Conservation (phyloP, 2,797 vertebrate species). For the Alexandromys oeconomus region DNA sequence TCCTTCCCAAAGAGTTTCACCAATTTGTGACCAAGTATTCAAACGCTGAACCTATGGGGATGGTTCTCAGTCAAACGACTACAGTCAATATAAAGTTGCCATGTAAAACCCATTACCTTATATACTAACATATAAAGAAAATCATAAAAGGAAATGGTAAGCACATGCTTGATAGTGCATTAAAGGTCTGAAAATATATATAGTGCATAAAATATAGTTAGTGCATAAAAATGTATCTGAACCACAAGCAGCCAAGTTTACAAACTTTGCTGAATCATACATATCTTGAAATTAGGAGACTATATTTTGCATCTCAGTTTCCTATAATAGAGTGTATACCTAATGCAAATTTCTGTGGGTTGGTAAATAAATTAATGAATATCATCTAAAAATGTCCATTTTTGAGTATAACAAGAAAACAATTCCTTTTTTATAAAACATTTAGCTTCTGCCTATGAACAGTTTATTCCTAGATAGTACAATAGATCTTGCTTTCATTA, state of each 20-base stretch:
- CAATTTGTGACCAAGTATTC: background rate
- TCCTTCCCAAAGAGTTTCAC: background rate
- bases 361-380: constrained; percentile 4
- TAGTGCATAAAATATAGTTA: background rate
- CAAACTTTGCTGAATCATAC: background rate
- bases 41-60: background rate
- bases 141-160: background rate
- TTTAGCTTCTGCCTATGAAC: background rate
- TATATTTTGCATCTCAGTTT: constrained; percentile 20
- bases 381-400: background rate
- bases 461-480: background rate
- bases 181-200: background rate
- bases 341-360: background rate
- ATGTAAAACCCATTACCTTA: background rate
- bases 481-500: background rate
- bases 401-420: background rate
- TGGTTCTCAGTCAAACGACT: background rate
- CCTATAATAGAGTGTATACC: background rate
- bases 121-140: background rate
- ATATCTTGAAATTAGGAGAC: background rate
- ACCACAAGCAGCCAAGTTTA: background rate
- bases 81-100: background rate
- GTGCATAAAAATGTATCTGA: background rate
- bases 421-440: background rate
- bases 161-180: background rate